A percentile compares a stretch with the other conserved stretches of the same genome.
phyloP scores from a whole-genome alignment of 2,888 invertebrate genomes.

The Hoplodrina ambigua region DNA sequence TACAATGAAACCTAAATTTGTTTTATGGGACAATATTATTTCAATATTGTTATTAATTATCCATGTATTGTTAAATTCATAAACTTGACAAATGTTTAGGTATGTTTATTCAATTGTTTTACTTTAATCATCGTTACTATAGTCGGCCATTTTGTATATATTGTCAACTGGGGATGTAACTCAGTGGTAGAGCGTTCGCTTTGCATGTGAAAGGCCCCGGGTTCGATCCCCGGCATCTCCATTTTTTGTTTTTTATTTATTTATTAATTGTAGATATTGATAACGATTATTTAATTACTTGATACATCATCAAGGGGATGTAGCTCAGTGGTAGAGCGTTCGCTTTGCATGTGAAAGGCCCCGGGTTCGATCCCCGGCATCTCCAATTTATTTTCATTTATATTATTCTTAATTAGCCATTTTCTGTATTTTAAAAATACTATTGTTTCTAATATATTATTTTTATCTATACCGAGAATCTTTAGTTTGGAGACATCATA shows the following conservation, averaged over 20 bases:
- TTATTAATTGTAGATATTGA: background rate
- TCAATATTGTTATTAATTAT: background rate
- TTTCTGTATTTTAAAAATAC: no score
- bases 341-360: conserved; percentile 98
- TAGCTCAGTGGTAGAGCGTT: conserved; percentile 99
- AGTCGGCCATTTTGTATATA: accelerated
- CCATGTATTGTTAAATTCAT: conserved; percentile 23
- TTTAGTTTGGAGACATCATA: no score
- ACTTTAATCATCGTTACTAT: background rate
- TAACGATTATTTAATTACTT: background rate
- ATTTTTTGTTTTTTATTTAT: conserved; percentile 64
- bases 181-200: conserved; percentile 99
- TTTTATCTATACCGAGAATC: no score
- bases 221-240: conserved; percentile 99
- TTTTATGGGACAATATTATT: background rate
- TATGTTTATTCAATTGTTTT: conserved; percentile 30
- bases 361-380: conserved; percentile 99
- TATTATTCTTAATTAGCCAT: no score
- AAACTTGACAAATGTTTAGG: background rate
- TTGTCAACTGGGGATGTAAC: conserved; percentile 91
- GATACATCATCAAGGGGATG: conserved; percentile 78
- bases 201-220: conserved; percentile 99
- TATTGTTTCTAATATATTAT: no score
- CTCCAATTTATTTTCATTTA: conserved; percentile 88
- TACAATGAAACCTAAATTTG: background rate